Conservation (phyloP, 2,888 invertebrate genomes). For the Ligdia adustata region DNA sequence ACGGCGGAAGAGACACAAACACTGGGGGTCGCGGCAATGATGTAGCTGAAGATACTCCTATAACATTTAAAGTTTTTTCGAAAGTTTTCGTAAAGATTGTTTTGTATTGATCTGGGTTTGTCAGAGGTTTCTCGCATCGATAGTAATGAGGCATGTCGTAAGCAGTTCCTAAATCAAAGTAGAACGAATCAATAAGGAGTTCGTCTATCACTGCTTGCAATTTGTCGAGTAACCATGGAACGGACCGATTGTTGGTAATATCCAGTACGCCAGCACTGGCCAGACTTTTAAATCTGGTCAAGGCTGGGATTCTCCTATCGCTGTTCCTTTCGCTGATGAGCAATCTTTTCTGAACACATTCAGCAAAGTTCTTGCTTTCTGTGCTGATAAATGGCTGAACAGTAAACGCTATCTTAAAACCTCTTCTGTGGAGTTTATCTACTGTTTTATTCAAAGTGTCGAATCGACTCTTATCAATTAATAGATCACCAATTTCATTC, state of each 20-base stretch:
- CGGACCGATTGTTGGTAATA: constrained; percentile 91
- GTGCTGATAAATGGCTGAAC: constrained; percentile 96
- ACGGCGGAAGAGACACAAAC: constrained; percentile 93
- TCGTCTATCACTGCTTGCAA: constrained; percentile 87
- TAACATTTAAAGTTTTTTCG: constrained; percentile 85
- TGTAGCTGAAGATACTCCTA: constrained; percentile 93
- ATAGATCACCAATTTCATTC: constrained; percentile 92
- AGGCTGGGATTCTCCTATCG: constrained; percentile 91
- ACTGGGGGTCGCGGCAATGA: constrained; percentile 92
- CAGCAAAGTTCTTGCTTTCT: constrained; percentile 92
- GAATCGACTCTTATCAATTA: constrained; percentile 91
- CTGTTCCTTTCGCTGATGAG: constrained; percentile 91
- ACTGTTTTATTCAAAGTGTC: constrained; percentile 90
- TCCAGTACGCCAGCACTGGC: constrained; percentile 94
- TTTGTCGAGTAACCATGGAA: constrained; percentile 91
- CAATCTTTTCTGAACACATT: constrained; percentile 89
- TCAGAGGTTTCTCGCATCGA: constrained; percentile 88
- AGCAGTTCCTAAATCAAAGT: constrained; percentile 91
- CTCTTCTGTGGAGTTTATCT: constrained; percentile 91
- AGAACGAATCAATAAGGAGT: constrained; percentile 93
- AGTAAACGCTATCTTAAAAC: constrained; percentile 94
- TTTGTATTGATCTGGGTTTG: constrained; percentile 93
- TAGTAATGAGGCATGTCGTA: constrained; percentile 95
- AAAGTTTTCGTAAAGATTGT: constrained; percentile 87
- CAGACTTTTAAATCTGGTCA: constrained; percentile 92